Evolutionary conservation across 2,797 vertebrate species (phyloP).

Genomic region (Calcarius lapponicus): DNA sequence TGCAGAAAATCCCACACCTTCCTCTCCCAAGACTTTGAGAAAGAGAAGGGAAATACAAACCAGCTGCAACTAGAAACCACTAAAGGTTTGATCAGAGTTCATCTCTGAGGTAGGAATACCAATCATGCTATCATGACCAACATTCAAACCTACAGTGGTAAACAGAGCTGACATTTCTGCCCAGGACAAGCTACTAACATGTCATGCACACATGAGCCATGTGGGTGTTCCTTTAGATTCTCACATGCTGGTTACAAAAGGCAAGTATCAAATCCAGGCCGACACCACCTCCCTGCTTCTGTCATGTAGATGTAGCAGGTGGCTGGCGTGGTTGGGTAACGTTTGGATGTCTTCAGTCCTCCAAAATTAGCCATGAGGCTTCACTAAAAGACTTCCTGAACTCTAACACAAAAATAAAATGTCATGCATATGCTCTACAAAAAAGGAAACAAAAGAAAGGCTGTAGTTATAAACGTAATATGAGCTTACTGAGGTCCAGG

Average conservation of each 20-base stretch:
- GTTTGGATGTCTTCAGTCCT: constrained; percentile 4
- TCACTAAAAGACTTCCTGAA: background rate
- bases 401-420: constrained; percentile 61
- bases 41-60: background rate
- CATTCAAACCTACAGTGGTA: background rate
- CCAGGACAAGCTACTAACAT: background rate
- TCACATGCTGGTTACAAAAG: background rate
- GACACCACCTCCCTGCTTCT: background rate
- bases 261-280: background rate
- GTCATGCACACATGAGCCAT: background rate
- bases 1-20: background rate
- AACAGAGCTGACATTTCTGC: constrained; percentile 34
- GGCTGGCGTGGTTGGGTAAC: background rate
- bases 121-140: background rate
- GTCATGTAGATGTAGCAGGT: constrained; percentile 51
- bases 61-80: constrained; percentile 9
- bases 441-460: constrained; percentile 65
- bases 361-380: constrained; percentile 49
- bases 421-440: background rate
- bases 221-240: background rate
- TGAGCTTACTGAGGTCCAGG: constrained; percentile 29
- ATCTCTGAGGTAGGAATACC: background rate
- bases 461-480: constrained; percentile 10
- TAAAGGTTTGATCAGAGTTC: background rate
- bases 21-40: background rate